phyloP scores from a whole-genome alignment of 2,888 invertebrate genomes.

The Temnothorax ravouxi region DNA sequence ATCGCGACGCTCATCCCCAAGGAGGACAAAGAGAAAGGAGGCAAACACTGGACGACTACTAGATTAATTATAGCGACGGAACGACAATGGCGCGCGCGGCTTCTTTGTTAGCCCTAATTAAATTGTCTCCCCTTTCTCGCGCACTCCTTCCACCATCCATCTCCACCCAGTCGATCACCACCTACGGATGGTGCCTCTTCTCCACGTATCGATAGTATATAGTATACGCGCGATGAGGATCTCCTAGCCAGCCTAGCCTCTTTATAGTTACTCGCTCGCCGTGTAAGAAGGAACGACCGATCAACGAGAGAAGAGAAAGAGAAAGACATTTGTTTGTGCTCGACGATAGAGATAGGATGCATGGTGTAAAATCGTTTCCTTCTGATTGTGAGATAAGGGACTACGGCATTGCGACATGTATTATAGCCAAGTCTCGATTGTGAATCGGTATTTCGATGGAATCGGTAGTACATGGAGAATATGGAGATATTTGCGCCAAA shows the following conservation, averaged over 20 bases:
- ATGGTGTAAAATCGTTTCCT: not conserved
- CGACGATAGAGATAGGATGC: not conserved
- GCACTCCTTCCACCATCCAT: constrained; percentile 40
- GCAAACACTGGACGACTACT: constrained; percentile 43
- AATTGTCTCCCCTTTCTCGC: constrained; percentile 57
- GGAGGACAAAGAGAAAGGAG: constrained; percentile 39
- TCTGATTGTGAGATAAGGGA: not conserved
- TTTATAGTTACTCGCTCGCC: constrained; percentile 7
- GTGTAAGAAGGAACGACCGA: constrained; percentile 29
- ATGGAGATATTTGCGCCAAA: not conserved
- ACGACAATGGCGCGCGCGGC: constrained; percentile 59
- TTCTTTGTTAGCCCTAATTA: constrained; percentile 70
- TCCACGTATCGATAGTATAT: constrained; percentile 20
- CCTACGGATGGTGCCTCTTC: constrained; percentile 25
- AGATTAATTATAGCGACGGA: constrained; percentile 72
- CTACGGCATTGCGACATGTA: not conserved
- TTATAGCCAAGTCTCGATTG: not conserved
- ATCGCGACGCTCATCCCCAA: constrained; percentile 14
- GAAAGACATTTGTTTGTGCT: not conserved
- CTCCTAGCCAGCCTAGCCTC: not conserved
- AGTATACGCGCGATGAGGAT: constrained; percentile 13
- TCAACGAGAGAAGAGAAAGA: not conserved
- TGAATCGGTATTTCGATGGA: constrained; percentile 3
- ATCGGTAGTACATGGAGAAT: not conserved
- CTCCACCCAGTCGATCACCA: constrained; percentile 10